These are phyloP conservation scores for Panurus biarmicus DNA, from an alignment of 2,113 vertebrate genomes.

Conservation along the genomic window DNA sequence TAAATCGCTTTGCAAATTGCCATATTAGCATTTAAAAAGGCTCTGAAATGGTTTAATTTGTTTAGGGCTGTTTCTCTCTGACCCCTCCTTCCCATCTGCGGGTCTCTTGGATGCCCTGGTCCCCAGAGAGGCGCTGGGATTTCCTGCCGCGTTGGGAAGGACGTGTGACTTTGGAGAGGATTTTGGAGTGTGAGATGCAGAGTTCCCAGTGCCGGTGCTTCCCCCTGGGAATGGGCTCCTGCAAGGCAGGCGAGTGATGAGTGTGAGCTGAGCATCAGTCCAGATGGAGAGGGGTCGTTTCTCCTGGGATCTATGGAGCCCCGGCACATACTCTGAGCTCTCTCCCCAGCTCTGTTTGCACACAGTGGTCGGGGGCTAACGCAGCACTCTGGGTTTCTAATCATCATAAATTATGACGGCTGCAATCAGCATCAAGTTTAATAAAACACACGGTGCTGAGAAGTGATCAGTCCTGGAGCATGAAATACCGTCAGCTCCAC, in stretches of 20 bases:
- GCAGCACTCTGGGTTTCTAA: background rate
- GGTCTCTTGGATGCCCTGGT: background rate
- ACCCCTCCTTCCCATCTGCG: constrained; percentile 42
- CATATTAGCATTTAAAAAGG: constrained; percentile 57
- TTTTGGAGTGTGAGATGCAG: background rate
- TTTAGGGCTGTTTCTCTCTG: constrained; percentile 38
- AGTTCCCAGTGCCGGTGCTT: background rate
- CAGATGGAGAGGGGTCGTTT: background rate
- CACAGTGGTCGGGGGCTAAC: background rate
- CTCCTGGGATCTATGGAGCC: background rate
- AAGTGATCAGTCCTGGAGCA: background rate
- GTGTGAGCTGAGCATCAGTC: background rate
- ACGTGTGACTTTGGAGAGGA: background rate
- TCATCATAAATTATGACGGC: constrained; percentile 19
- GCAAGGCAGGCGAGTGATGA: background rate
- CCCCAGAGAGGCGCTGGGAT: background rate
- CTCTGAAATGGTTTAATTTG: constrained; percentile 55
- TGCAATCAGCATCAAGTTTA: constrained; percentile 34
- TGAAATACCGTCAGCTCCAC: background rate
- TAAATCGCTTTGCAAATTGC: constrained; percentile 57
- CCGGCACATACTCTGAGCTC: background rate
- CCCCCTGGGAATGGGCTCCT: background rate
- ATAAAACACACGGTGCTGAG: background rate
- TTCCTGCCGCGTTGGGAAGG: background rate
- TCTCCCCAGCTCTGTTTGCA: constrained; percentile 17